A percentile compares a stretch with the other conserved stretches of the same genome.
Evolutionary conservation across 2,888 invertebrate genomes (phyloP).

Genomic region (Stictocephala bisonia): DNA sequence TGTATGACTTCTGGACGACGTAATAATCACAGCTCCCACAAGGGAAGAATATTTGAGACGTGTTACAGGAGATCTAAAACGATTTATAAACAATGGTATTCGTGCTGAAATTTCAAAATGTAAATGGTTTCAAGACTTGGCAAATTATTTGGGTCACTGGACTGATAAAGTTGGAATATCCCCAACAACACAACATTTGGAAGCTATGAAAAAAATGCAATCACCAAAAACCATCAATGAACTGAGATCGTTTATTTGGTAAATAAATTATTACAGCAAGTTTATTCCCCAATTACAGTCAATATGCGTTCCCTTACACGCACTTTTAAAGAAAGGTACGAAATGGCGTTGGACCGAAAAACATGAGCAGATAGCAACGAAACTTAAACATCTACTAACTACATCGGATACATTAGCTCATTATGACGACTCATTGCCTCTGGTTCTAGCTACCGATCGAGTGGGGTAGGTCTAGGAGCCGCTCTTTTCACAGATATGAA

Average conservation of each 20-base stretch:
- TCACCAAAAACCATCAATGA: conserved; percentile 5
- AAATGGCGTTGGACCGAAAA: conserved; percentile 12
- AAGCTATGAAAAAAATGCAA: background rate
- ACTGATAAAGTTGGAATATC: conserved; percentile 11
- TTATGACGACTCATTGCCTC: conserved; percentile 10
- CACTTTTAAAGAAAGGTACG: background rate
- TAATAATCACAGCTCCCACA: too few species aligned
- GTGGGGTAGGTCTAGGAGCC: conserved; percentile 28
- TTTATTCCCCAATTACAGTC: conserved; percentile 25
- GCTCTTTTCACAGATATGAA: conserved; percentile 14
- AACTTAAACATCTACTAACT: conserved; percentile 7
- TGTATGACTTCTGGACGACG: too few species aligned
- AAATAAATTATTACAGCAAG: conserved; percentile 20
- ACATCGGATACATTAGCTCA: conserved; percentile 9
- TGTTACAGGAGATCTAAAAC: background rate
- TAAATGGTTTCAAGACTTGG: background rate
- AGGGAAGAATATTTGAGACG: background rate
- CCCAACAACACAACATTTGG: too few species aligned
- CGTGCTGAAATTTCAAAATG: background rate
- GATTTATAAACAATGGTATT: background rate
- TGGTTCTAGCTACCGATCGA: conserved; percentile 10
- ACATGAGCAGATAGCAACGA: background rate
- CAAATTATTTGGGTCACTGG: too few species aligned
- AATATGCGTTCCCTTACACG: background rate
- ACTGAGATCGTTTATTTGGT: background rate